Conservation (phyloP, 2,888 invertebrate species). For the Camponotus fellah region DNA sequence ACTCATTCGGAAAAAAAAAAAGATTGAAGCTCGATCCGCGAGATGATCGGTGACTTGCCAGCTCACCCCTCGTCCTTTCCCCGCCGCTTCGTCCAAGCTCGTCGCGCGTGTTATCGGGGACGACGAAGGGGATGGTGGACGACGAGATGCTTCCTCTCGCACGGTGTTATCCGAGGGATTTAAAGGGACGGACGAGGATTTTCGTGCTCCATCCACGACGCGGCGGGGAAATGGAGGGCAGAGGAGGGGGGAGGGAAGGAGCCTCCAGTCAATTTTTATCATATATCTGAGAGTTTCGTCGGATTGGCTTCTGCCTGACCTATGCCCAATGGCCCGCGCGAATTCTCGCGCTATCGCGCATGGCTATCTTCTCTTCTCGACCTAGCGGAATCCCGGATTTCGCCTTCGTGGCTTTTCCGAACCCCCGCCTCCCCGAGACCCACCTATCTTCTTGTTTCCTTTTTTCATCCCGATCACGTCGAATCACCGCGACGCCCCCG, state of each 20-base stretch:
- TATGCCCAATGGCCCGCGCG: constrained; percentile 84
- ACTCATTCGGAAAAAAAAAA: constrained; percentile 8
- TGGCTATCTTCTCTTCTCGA: constrained; percentile 74
- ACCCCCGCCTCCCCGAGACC: constrained; percentile 7
- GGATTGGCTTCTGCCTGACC: constrained; percentile 85
- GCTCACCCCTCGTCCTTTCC: constrained; percentile 55
- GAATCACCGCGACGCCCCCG: constrained; percentile 30
- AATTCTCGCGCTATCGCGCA: constrained; percentile 81
- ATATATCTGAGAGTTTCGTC: constrained; percentile 82
- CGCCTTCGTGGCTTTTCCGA: constrained; percentile 42
- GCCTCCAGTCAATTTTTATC: constrained; percentile 84
- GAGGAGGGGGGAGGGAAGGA: constrained; percentile 56
- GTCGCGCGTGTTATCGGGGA: constrained; percentile 63
- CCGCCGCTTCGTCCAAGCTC: constrained; percentile 52
- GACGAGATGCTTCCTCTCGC: constrained; percentile 65
- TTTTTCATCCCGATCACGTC: constrained; percentile 48
- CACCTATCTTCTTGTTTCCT: background rate
- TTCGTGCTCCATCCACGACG: constrained; percentile 66
- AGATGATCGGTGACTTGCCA: constrained; percentile 73
- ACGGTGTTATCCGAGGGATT: constrained; percentile 80
- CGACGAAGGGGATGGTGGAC: constrained; percentile 68
- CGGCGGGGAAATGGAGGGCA: constrained; percentile 15
- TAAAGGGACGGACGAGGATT: constrained; percentile 77
- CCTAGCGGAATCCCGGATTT: constrained; percentile 66
- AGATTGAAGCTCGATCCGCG: constrained; percentile 44